These are phyloP conservation scores for Dysmachus trigonus DNA, from an alignment of 2,888 invertebrate species.

Conservation along the genomic window DNA sequence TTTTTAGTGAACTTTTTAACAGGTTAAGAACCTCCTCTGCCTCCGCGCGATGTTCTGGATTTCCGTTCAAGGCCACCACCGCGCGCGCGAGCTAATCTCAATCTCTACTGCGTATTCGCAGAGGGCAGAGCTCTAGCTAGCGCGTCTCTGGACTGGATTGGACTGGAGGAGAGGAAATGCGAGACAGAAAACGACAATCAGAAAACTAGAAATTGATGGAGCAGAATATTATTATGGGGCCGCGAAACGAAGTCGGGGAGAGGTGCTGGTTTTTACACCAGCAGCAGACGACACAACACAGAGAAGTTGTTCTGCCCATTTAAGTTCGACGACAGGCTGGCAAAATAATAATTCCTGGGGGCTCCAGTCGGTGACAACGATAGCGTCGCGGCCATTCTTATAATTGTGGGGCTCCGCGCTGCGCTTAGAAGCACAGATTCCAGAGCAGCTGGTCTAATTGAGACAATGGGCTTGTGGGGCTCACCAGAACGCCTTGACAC, in stretches of 20 bases:
- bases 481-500: not conserved
- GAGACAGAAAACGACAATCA: not conserved
- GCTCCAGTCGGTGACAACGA: not conserved
- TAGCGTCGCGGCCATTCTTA: not conserved
- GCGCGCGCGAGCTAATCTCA: not conserved
- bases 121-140: not conserved
- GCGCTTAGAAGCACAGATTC: not conserved
- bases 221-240: not conserved
- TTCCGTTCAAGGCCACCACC: slow-evolving; percentile 46
- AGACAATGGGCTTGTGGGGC: no score
- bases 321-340: not conserved
- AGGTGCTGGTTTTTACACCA: not conserved
- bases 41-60: slow-evolving; percentile 33
- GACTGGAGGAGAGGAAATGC: not conserved
- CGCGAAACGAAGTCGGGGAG: not conserved
- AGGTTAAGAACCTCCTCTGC: slow-evolving; percentile 45
- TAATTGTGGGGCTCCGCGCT: not conserved
- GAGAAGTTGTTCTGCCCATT: slow-evolving; percentile 23
- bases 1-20: slow-evolving; percentile 13
- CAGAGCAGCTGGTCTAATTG: not conserved
- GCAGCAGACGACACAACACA: not conserved
- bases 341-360: not conserved
- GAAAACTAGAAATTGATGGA: not conserved
- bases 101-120: not conserved
- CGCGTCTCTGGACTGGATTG: no score